Evolutionary conservation across 2,797 vertebrate genomes (phyloP), one percentile per base, ranked within the genome.

Genomic region (Anomalospiza imberbis): DNA sequence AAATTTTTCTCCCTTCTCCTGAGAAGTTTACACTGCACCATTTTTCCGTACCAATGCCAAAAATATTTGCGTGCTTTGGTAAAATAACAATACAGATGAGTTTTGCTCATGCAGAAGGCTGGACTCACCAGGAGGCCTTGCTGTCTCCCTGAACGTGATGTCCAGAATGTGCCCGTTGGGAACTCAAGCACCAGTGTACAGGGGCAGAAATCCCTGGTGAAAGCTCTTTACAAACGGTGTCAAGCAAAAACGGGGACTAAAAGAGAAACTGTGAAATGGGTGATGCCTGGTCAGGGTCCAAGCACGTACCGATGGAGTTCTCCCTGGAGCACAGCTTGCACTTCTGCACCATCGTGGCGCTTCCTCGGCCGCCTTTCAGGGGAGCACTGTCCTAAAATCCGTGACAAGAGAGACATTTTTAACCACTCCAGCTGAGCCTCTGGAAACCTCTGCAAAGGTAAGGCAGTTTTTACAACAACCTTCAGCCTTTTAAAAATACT

Each of bases 291-390:
- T 20, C 10, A 26, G 9, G n/a, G 32, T 31, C 17, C 42, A 22
- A 74, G 61, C 50, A 97, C 97, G 1, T 98, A 99, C 99, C 99
- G 1, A 99, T 99, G 71, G 99, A 99, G 95, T 98, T 99, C 95
- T 99, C 99, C 93, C 99, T 98, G 38, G 98, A 97, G 88, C 99
- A 99, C 34, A 99, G 98, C 95, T 99, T 99, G 97, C 99, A 99
- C 93, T 99, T 99, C 97, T 99, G 99, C 84, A 99, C 99, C 99
- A 99, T 99, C 53, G 99, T 99, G 88, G 99, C 99, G 2, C 98
- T 99, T 72, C 99, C 98, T 94, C 99, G 96, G 85, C 99, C 99
- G 88, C 99, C 99, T 94, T 99, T 99, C 47, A 99, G 96, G 9
- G 99, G 99, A 75, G 98, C 98, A 25, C 97, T 99, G 96, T 99